Evolutionary conservation across 2,113 vertebrate genomes (phyloP).

Genomic region (Entelurus aequoreus): DNA sequence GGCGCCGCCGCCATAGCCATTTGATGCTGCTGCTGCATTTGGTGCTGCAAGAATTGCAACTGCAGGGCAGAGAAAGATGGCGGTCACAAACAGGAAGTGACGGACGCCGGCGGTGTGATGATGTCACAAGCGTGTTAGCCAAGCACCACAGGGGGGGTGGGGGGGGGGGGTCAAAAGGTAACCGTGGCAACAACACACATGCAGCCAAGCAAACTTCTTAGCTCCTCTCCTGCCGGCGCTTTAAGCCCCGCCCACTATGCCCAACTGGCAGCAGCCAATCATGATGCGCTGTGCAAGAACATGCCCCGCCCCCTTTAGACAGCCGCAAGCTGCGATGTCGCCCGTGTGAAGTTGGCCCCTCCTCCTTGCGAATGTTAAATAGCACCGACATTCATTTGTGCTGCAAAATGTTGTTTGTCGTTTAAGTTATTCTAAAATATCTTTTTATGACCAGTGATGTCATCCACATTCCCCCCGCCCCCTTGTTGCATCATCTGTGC

Average conservation of each 20-base stretch:
- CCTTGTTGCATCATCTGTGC: no score
- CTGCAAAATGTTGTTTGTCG: no score
- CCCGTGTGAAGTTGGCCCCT: no score
- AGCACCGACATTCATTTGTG: no score
- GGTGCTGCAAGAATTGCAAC: conserved; percentile 98
- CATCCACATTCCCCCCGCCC: no score
- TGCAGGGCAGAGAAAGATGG: conserved; percentile 49
- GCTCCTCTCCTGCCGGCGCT: conserved; percentile 30
- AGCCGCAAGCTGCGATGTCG: conserved; percentile 73
- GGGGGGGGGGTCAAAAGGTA: conserved; percentile 35
- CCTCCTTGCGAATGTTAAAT: no score
- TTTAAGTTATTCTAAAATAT: no score
- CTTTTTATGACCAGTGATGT: no score
- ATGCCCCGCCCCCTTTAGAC: conserved; percentile 44
- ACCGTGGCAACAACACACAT: conserved; percentile 50
- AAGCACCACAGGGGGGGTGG: conserved; percentile 35
- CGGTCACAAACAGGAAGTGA: neutral
- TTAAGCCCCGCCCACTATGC: neutral
- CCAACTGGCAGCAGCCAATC: neutral
- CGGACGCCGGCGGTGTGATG: neutral
- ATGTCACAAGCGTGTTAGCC: conserved; percentile 37
- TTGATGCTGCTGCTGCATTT: conserved; percentile 88
- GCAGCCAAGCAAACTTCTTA: conserved; percentile 46
- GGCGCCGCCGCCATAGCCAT: conserved; percentile 83
- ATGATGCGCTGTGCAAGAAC: conserved; percentile 24